Conservation (phyloP, 2,797 vertebrate genomes). For the Hypotaenidia philippensis region DNA sequence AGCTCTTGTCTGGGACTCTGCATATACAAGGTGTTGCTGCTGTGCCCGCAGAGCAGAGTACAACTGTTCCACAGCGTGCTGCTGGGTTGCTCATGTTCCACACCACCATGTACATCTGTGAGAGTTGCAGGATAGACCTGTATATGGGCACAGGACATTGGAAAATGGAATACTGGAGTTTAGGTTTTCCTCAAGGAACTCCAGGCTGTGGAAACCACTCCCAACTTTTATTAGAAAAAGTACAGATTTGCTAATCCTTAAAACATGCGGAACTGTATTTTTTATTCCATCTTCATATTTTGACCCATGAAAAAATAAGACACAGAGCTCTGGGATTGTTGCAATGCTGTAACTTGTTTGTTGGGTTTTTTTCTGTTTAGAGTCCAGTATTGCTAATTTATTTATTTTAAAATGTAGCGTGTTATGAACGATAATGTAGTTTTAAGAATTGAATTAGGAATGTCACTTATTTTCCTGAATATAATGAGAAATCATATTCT, state of each 20-base stretch:
- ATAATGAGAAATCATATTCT: not conserved
- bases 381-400: not conserved
- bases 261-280: not conserved
- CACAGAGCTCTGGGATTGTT: not conserved
- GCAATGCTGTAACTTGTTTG: not conserved
- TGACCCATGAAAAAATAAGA: not conserved
- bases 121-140: not conserved
- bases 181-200: not conserved
- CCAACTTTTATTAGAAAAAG: not conserved
- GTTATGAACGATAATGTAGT: not conserved
- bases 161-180: not conserved
- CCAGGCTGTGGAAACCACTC: not conserved
- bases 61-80: not conserved
- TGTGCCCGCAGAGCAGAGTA: not conserved
- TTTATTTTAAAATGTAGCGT: not conserved
- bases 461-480: not conserved
- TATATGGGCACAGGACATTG: not conserved
- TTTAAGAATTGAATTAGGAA: not conserved
- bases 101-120: not conserved
- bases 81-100: not conserved
- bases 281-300: not conserved
- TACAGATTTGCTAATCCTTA: not conserved
- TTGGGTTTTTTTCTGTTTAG: not conserved
- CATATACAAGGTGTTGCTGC: rapidly evolving
- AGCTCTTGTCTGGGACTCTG: not conserved